phyloP scores from a whole-genome alignment of 2,113 vertebrate genomes.

The Odocoileus virginianus region DNA sequence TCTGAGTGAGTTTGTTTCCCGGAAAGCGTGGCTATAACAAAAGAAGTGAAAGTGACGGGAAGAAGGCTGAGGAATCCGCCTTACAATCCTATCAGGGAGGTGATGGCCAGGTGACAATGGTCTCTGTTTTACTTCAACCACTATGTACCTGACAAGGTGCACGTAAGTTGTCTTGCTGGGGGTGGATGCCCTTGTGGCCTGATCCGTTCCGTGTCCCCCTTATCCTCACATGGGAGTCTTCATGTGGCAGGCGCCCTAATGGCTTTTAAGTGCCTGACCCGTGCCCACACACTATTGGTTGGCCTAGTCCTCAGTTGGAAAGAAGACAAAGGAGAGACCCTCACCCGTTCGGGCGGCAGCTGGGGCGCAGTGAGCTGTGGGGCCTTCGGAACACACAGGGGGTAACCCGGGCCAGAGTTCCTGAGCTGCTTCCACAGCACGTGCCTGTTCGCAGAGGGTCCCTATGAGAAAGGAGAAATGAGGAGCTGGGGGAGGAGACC shows the following conservation, averaged over 20 bases:
- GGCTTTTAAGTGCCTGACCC: background rate
- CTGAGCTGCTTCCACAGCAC: background rate
- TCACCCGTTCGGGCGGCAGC: rapidly evolving
- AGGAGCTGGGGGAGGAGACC: background rate
- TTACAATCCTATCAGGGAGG: background rate
- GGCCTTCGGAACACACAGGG: background rate
- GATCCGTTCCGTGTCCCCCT: background rate
- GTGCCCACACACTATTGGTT: background rate
- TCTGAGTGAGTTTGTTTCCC: too few relatives aligned
- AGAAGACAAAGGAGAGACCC: background rate
- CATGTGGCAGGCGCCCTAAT: background rate
- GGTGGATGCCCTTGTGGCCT: background rate
- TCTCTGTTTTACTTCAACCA: background rate
- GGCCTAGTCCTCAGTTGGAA: background rate
- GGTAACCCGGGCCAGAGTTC: background rate
- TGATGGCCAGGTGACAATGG: background rate
- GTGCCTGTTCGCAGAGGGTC: background rate
- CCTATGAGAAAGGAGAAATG: background rate
- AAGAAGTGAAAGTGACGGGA: background rate
- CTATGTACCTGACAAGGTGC: background rate
- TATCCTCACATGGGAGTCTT: background rate
- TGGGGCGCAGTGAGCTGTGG: background rate
- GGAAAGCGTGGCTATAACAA: too few relatives aligned
- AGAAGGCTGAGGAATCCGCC: background rate
- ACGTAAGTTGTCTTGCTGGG: background rate